These are phyloP conservation scores for Lipotes vexillifer DNA, from an alignment of 2,113 vertebrate genomes.

Conservation along the genomic window DNA sequence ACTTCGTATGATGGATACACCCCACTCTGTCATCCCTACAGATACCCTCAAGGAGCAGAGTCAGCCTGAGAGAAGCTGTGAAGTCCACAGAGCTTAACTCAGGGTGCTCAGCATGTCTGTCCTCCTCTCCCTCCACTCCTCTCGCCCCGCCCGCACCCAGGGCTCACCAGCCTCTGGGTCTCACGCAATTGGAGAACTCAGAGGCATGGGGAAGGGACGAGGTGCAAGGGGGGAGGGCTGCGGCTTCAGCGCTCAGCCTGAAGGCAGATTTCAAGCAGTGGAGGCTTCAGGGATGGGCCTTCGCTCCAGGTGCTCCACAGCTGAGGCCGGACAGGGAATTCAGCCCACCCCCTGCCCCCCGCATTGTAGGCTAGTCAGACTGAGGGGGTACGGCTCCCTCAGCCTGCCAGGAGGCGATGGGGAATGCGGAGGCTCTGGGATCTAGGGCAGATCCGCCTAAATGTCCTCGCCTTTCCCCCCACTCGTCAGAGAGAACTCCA, in stretches of 20 bases:
- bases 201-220: background rate
- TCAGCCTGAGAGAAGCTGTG: background rate
- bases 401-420: background rate
- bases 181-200: no score
- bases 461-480: background rate
- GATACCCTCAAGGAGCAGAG: background rate
- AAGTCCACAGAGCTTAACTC: background rate
- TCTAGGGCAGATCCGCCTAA: background rate
- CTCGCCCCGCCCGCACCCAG: background rate
- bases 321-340: background rate
- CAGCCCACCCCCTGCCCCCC: no score
- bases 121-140: no score
- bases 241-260: fast-evolving
- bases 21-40: background rate
- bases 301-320: background rate
- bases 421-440: background rate
- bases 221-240: background rate
- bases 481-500: background rate
- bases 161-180: background rate
- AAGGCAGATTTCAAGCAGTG: background rate
- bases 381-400: fast-evolving
- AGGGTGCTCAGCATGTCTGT: fast-evolving
- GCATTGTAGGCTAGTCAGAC: background rate
- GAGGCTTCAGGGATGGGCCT: background rate
- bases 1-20: background rate